Evolutionary conservation across 2,113 vertebrate genomes (phyloP), one percentile per base, ranked within the genome.

Genomic region (Cryptotis parvus): DNA sequence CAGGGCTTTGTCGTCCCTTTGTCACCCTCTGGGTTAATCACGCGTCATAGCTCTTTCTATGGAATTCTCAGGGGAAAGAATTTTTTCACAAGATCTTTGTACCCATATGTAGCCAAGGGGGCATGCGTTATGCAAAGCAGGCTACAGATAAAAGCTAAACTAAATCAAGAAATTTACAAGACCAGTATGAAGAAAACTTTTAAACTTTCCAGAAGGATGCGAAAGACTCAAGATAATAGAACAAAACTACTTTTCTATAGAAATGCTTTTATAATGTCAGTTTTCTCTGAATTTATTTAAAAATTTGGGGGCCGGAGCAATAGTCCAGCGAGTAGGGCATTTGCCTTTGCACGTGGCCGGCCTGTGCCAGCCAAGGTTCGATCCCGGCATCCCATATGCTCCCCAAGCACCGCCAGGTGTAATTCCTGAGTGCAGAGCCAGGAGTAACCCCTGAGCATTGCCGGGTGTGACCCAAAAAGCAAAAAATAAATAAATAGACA

Each of bases 191-290:
- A 79, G 88, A 77, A 88, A 68, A 75, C 12, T 74, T 84, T 12
- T 84, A 35, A 84, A 65, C 43, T 72, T 26, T 84, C 63, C 39
- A 45, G 9, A 65, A 79, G 26, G 27, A 45, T 1, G 35, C 43
- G 84, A 39, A 73, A 88, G 72, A 58, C 70, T 61, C 81, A 49
- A 79, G 8, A 78, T 78, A 85, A 69, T 70, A n/a, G 22, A 81
- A 41, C 16, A n/a, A 55, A 84, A 33, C 37, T 68, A 1, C 79
- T 18, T 1, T 26, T 22, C 0, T 16, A 39, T 29, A 94, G 41
- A 84, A 86, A 24, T 1, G 65, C 29, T 75, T 7, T 91, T 61
- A 22, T 45, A 80, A 22, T 49, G 3, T 70, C 72, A 22, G 2
- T 45, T 74, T 58, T 88, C 45, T 24, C 39, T 27, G 29, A 82